These are phyloP conservation scores for Choristoneura fumiferana DNA, from an alignment of 1,140 invertebrate species.

Conservation along the genomic window DNA sequence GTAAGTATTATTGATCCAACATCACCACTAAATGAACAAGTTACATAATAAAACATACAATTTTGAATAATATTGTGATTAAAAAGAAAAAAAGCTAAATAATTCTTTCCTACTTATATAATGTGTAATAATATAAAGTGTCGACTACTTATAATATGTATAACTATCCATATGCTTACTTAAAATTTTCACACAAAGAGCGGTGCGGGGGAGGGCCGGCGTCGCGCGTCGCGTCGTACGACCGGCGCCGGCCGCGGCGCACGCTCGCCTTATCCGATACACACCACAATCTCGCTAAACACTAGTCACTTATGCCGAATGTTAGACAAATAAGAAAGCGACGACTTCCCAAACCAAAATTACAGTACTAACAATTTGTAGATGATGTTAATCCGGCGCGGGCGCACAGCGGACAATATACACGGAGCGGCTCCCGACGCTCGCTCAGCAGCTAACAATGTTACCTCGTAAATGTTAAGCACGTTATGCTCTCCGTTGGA, in stretches of 20 bases:
- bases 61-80: slow-evolving; percentile 77
- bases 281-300: slow-evolving; percentile 58
- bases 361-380: slow-evolving; percentile 60
- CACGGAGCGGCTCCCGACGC: slow-evolving; percentile 27
- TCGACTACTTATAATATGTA: slow-evolving; percentile 76
- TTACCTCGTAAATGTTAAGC: slow-evolving; percentile 58
- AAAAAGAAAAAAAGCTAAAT: slow-evolving; percentile 73
- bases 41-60: slow-evolving; percentile 76
- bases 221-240: slow-evolving; percentile 11
- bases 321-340: slow-evolving; percentile 62
- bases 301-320: slow-evolving; percentile 62
- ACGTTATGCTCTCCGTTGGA: slow-evolving; percentile 53
- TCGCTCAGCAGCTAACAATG: slow-evolving; percentile 60
- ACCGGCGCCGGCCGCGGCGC: slow-evolving; percentile 8
- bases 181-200: slow-evolving; percentile 73
- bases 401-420: slow-evolving; percentile 6
- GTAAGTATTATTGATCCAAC: slow-evolving; percentile 49
- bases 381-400: slow-evolving; percentile 33
- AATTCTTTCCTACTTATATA: slow-evolving; percentile 77
- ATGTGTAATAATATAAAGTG: slow-evolving; percentile 78
- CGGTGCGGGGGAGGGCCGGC: slow-evolving; percentile 32
- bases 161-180: slow-evolving; percentile 73
- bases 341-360: slow-evolving; percentile 62
- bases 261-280: slow-evolving; percentile 36
- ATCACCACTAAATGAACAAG: slow-evolving; percentile 69